These are phyloP conservation scores for Mus caroli DNA, from an alignment of 2,797 vertebrate genomes.

Conservation along the genomic window DNA sequence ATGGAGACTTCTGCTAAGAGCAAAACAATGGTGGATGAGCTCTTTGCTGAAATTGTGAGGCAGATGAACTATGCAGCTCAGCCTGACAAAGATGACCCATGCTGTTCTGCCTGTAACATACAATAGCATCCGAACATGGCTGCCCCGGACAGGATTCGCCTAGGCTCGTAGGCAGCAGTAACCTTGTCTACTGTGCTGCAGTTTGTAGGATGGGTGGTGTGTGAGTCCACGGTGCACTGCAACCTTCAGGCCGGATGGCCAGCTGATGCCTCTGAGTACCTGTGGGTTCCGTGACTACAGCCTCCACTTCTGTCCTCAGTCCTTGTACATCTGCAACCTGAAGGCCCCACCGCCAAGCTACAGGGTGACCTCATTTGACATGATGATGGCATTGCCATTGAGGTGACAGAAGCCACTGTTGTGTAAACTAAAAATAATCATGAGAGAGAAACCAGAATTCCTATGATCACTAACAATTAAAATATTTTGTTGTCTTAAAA, in stretches of 20 bases:
- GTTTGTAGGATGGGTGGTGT: conserved; percentile 80
- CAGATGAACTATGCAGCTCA: conserved; percentile 99
- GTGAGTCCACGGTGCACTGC: conserved; percentile 85
- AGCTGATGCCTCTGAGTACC: conserved; percentile 82
- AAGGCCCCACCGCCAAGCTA: conserved; percentile 81
- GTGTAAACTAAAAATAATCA: conserved; percentile 70
- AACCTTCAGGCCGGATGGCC: conserved; percentile 83
- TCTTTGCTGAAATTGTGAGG: conserved; percentile 99
- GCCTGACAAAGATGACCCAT: conserved; percentile 99
- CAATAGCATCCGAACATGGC: conserved; percentile 92
- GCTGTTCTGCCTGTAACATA: conserved; percentile 99
- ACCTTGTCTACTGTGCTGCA: conserved; percentile 78
- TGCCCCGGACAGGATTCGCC: conserved; percentile 77
- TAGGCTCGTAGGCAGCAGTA: conserved; percentile 77
- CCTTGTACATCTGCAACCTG: conserved; percentile 84
- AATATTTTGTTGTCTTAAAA: conserved; percentile 82
- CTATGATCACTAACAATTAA: conserved; percentile 79
- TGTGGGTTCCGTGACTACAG: conserved; percentile 83
- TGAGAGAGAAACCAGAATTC: conserved; percentile 77
- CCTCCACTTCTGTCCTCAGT: conserved; percentile 72
- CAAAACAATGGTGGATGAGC: conserved; percentile 99
- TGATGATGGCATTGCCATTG: conserved; percentile 57
- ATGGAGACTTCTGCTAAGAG: conserved; percentile 99
- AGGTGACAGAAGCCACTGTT: conserved; percentile 81
- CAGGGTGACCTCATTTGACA: conserved; percentile 82